Conservation (phyloP, 2,113 vertebrate genomes). For the Amazona vittata region DNA sequence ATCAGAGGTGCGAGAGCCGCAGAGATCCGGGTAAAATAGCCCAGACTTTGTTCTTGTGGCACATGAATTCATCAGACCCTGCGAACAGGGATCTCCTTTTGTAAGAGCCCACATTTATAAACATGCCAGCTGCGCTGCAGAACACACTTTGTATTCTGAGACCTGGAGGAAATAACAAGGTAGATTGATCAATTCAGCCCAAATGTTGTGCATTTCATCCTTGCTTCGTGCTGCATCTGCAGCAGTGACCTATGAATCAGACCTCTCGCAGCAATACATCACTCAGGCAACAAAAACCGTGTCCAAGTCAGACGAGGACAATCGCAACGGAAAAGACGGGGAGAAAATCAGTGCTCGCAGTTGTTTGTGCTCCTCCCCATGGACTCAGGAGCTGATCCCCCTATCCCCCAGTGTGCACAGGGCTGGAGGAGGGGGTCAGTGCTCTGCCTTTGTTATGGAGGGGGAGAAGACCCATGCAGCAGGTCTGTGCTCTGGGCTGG, state of each 20-base stretch:
- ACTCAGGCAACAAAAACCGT: background rate
- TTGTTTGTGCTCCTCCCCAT: background rate
- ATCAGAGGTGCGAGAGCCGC: background rate
- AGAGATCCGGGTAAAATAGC: fast-evolving
- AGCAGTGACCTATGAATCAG: background rate
- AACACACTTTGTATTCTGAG: background rate
- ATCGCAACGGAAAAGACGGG: background rate
- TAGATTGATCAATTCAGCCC: background rate
- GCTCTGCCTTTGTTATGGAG: background rate
- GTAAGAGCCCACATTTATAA: background rate
- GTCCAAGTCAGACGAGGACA: background rate
- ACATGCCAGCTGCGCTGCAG: background rate
- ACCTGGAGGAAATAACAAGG: background rate
- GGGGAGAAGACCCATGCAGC: background rate
- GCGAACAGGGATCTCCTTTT: background rate
- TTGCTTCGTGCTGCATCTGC: background rate
- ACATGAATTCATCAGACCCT: background rate
- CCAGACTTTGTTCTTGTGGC: background rate
- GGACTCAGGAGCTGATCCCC: background rate
- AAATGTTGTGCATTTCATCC: background rate
- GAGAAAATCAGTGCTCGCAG: background rate
- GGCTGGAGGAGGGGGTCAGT: background rate
- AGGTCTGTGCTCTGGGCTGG: background rate
- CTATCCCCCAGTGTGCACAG: fast-evolving
- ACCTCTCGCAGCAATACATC: background rate